Conservation (phyloP, 1,140 invertebrate species). For the Apocrypta bakeri region DNA sequence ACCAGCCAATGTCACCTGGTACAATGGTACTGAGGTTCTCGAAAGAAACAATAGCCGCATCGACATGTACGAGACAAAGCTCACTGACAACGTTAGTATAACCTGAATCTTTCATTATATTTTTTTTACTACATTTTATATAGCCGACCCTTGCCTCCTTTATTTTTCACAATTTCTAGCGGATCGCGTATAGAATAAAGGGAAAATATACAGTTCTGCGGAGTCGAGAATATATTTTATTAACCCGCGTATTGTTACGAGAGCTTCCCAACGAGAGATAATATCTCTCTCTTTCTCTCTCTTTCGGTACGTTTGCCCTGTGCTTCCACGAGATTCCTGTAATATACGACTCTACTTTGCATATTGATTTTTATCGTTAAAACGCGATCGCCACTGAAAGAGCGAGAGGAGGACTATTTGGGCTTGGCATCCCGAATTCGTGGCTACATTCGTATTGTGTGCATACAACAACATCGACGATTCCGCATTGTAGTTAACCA, state of each 20-base stretch:
- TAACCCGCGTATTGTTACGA: too few species aligned
- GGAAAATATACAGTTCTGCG: too few species aligned
- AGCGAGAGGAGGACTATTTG: background rate
- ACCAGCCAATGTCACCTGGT: slow-evolving; percentile 88
- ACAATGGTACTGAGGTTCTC: slow-evolving; percentile 82
- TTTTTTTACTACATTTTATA: background rate
- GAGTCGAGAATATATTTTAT: too few species aligned
- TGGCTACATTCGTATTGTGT: too few species aligned
- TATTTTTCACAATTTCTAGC: too few species aligned
- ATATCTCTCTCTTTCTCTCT: too few species aligned
- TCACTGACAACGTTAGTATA: slow-evolving; percentile 68
- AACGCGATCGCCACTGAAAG: background rate
- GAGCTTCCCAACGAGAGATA: too few species aligned
- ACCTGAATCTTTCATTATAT: background rate
- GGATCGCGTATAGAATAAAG: too few species aligned
- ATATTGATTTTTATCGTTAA: background rate
- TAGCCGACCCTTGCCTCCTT: too few species aligned
- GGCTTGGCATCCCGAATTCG: background rate
- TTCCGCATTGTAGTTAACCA: background rate
- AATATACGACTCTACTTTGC: background rate
- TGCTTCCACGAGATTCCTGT: background rate
- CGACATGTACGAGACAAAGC: slow-evolving; percentile 68
- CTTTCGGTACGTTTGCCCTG: too few species aligned
- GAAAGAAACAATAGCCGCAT: slow-evolving; percentile 69
- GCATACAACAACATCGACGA: background rate